A percentile compares a stretch with the other conserved stretches of the same genome.
Evolutionary conservation across 2,888 invertebrate species (phyloP).

Genomic region (Melanophora roralis): DNA sequence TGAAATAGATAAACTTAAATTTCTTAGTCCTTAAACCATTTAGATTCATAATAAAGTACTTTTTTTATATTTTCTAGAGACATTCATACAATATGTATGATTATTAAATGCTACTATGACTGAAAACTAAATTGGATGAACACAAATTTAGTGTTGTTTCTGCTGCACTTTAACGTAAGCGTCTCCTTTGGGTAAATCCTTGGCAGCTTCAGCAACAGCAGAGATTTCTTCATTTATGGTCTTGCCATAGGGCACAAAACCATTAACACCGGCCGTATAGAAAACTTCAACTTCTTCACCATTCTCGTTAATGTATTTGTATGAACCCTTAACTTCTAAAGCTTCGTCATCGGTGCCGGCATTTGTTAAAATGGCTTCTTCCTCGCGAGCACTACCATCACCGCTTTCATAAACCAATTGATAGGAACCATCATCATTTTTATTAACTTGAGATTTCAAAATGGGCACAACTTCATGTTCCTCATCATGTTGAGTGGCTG

Average conservation of each 20-base stretch:
- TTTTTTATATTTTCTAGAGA: no score
- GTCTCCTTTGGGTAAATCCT: constrained; percentile 69
- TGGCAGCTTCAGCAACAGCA: constrained; percentile 71
- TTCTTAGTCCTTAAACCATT: not conserved
- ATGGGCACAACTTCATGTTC: constrained; percentile 67
- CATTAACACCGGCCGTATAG: constrained; percentile 75
- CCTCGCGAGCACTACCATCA: constrained; percentile 71
- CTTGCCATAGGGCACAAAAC: constrained; percentile 74
- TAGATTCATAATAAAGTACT: not conserved
- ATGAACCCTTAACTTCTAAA: constrained; percentile 72
- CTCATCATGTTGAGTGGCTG: constrained; percentile 33
- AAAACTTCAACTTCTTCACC: constrained; percentile 73
- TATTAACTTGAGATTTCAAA: constrained; percentile 68
- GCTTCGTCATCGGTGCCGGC: constrained; percentile 69
- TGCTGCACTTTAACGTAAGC: constrained; percentile 1
- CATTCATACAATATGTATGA: no score
- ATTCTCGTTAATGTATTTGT: constrained; percentile 71
- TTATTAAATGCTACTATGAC: no score
- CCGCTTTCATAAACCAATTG: constrained; percentile 66
- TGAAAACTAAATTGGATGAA: not conserved
- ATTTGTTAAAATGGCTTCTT: constrained; percentile 67
- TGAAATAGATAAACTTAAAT: not conserved
- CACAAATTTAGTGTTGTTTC: not conserved
- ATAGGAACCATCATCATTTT: constrained; percentile 71
- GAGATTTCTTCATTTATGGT: constrained; percentile 72